A percentile compares a stretch with the other conserved stretches of the same genome.
These are phyloP conservation scores for Doris montereyensis DNA, from an alignment of 2,888 invertebrate species.

Conservation along the genomic window DNA sequence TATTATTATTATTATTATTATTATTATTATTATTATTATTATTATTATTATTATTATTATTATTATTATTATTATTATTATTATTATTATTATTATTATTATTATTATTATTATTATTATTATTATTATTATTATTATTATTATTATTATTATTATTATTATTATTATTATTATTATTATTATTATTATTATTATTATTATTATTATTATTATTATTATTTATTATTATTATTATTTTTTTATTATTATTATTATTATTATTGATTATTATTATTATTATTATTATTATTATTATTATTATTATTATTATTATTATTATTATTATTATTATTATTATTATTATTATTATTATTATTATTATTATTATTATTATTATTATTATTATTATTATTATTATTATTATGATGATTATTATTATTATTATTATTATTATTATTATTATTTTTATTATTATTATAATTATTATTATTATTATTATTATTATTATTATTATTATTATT, in stretches of 20 bases:
- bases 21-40: not conserved
- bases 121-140: not conserved
- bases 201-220: not conserved
- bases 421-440: too few species aligned
- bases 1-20: not conserved
- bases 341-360: too few species aligned
- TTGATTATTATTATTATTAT: too few species aligned
- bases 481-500: conserved; percentile 30
- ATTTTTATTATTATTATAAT: too few species aligned
- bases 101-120: not conserved
- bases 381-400: too few species aligned
- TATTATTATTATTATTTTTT: not conserved
- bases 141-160: not conserved
- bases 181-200: not conserved
- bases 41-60: not conserved
- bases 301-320: too few species aligned
- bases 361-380: too few species aligned
- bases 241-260: not conserved
- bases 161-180: not conserved
- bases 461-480: too few species aligned
- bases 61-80: not conserved
- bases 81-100: not conserved
- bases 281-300: too few species aligned
- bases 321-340: too few species aligned
- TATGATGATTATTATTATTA: too few species aligned